Conservation (phyloP, 1,140 invertebrate genomes). For the Drosophila navojoa region DNA sequence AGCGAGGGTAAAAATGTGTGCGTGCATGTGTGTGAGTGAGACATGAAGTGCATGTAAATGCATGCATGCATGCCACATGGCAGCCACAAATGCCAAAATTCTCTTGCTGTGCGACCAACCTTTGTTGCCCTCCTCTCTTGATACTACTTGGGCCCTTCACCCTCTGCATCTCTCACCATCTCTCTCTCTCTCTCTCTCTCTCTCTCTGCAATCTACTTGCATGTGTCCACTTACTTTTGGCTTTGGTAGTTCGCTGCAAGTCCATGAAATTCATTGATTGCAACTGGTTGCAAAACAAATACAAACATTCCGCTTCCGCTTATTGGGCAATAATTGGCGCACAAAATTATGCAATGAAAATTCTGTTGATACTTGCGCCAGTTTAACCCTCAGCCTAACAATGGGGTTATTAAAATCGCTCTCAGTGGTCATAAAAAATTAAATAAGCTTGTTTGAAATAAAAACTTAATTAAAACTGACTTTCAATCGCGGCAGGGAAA, state of each 20-base stretch:
- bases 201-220: neutral
- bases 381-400: slow-evolving; percentile 7
- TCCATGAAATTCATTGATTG: slow-evolving; percentile 54
- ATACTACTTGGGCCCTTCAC: neutral
- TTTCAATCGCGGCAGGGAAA: neutral
- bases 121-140: neutral
- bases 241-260: slow-evolving; percentile 17
- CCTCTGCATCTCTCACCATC: too few relatives aligned
- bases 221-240: slow-evolving; percentile 1
- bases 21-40: neutral
- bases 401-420: neutral
- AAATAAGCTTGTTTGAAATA: too few relatives aligned
- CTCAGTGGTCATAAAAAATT: neutral
- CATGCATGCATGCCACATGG: slow-evolving; percentile 32
- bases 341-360: slow-evolving; percentile 43
- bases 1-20: neutral
- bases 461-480: neutral
- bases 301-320: slow-evolving; percentile 53
- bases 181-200: neutral
- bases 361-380: slow-evolving; percentile 10
- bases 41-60: slow-evolving; percentile 19
- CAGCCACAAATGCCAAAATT: slow-evolving; percentile 60
- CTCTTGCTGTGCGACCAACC: slow-evolving; percentile 7
- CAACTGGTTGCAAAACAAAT: slow-evolving; percentile 41
- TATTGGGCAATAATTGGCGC: slow-evolving; percentile 52